Conservation (phyloP, 1,140 invertebrate genomes). For the Habropoda laboriosa region DNA sequence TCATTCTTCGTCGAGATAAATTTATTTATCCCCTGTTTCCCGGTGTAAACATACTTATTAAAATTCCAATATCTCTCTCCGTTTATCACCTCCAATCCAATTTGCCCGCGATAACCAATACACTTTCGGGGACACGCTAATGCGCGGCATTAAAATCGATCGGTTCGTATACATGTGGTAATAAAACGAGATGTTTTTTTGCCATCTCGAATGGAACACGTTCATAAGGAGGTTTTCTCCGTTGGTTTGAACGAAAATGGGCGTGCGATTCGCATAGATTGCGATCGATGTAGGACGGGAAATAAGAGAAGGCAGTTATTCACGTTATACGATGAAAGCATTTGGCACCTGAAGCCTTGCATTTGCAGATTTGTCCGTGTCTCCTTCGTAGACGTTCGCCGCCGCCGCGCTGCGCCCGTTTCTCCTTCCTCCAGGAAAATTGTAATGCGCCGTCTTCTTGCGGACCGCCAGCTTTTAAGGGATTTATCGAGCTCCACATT, state of each 20-base stretch:
- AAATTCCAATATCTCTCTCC: too few relatives aligned
- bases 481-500: constrained; percentile 65
- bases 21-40: too few relatives aligned
- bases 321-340: constrained; percentile 49
- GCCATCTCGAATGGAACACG: not conserved
- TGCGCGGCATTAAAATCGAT: not conserved
- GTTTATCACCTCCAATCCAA: too few relatives aligned
- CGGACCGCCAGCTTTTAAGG: constrained; percentile 62
- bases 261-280: not conserved
- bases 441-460: constrained; percentile 54
- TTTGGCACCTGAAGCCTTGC: constrained; percentile 49
- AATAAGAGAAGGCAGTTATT: constrained; percentile 26
- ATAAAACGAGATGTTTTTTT: not conserved
- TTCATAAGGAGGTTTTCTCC: not conserved
- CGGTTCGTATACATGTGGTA: not conserved
- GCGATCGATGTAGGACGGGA: constrained; percentile 14
- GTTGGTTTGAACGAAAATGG: too few relatives aligned
- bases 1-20: too few relatives aligned
- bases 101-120: too few relatives aligned
- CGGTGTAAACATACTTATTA: too few relatives aligned
- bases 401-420: not conserved
- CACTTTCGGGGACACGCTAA: too few relatives aligned
- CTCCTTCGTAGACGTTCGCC: constrained; percentile 22
- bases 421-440: constrained; percentile 31
- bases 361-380: constrained; percentile 45